Evolutionary conservation across 2,113 vertebrate species (phyloP).

Genomic region (Nanger granti): DNA sequence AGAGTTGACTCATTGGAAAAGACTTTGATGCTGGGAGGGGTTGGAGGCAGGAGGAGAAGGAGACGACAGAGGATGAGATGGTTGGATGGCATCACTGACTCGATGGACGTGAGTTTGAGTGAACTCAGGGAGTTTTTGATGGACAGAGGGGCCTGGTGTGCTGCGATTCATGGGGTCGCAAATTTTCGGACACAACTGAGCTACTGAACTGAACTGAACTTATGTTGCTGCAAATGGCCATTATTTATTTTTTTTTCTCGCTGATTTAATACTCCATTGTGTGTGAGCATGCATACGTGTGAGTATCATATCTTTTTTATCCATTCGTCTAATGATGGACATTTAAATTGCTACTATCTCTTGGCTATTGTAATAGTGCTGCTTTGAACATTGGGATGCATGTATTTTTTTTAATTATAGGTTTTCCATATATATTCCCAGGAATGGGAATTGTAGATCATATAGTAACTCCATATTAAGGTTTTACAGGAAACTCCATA

Average conservation of each 20-base stretch:
- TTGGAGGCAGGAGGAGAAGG: no score
- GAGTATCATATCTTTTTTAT: background rate
- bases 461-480: background rate
- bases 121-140: no score
- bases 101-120: no score
- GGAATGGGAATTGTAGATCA: background rate
- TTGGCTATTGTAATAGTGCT: background rate
- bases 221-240: background rate
- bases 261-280: background rate
- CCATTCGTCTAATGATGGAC: background rate
- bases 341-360: background rate
- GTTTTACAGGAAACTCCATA: background rate
- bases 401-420: background rate
- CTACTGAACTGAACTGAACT: no score
- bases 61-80: no score
- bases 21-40: no score
- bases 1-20: no score
- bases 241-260: background rate
- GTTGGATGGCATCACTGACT: no score
- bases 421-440: background rate
- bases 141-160: no score
- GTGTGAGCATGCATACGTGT: background rate
- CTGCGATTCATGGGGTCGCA: no score
- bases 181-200: no score
- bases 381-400: background rate